These are phyloP conservation scores for Hippolais icterina DNA, from an alignment of 2,113 vertebrate species.

Conservation along the genomic window DNA sequence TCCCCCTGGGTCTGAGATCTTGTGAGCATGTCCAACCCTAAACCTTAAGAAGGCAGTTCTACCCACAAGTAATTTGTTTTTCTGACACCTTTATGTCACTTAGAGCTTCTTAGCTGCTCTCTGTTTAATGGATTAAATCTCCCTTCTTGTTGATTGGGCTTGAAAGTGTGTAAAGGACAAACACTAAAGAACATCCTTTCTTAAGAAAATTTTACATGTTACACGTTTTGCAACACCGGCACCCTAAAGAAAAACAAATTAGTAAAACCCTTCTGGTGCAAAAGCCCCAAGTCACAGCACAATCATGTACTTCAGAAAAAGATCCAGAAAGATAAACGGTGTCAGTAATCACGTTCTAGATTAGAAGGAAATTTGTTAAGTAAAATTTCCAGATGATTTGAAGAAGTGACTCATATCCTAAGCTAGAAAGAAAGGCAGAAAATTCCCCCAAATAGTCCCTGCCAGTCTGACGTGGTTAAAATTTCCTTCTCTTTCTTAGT, in stretches of 20 bases:
- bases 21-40: not conserved
- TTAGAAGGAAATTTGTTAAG: not conserved
- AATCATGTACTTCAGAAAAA: not conserved
- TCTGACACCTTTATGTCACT: not conserved
- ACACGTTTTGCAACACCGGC: not conserved
- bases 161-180: not conserved
- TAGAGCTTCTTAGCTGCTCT: not conserved
- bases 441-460: not conserved
- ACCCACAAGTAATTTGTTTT: not conserved
- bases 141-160: not conserved
- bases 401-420: not conserved
- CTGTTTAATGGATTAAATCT: not conserved
- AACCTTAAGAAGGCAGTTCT: not conserved
- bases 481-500: not conserved
- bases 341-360: not conserved
- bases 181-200: not conserved
- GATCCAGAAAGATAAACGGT: not conserved
- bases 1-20: not conserved
- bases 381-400: not conserved
- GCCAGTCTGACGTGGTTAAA: not conserved
- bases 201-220: not conserved
- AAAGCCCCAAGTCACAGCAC: not conserved
- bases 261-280: not conserved
- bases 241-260: not conserved
- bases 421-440: not conserved